Evolutionary conservation across 2,888 invertebrate genomes (phyloP).

Genomic region (Masnerella sp.): DNA sequence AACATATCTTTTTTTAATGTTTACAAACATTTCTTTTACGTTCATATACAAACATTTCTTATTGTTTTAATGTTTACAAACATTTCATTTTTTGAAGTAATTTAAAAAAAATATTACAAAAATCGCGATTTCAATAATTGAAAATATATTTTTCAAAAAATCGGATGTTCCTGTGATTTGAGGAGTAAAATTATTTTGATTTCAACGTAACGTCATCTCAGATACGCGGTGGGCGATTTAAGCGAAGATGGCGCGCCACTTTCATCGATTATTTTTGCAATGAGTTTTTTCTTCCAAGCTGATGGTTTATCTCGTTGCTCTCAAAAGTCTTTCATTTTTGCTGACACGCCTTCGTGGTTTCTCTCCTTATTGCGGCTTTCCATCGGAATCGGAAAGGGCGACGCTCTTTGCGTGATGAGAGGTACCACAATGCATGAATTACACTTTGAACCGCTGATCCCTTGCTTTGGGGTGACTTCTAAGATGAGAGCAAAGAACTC

Average conservation of each 20-base stretch:
- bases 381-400: constrained; percentile 53
- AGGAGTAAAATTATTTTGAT: constrained; percentile 19
- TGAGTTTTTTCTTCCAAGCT: constrained; percentile 50
- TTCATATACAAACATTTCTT: too few species aligned
- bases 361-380: constrained; percentile 42
- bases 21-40: too few species aligned
- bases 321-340: constrained; percentile 52
- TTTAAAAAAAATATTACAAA: too few species aligned
- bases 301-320: constrained; percentile 50
- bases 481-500: constrained; percentile 34
- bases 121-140: too few species aligned
- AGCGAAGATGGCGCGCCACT: constrained; percentile 28
- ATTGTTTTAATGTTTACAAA: too few species aligned
- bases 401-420: constrained; percentile 57
- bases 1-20: too few species aligned
- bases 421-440: constrained; percentile 54
- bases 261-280: constrained; percentile 45
- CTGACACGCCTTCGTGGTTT: constrained; percentile 56
- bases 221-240: constrained; percentile 13
- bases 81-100: too few species aligned
- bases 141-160: too few species aligned
- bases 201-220: constrained; percentile 1
- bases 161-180: too few species aligned
- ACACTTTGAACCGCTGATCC: constrained; percentile 53
- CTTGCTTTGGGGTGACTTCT: constrained; percentile 40